Conservation (phyloP, 53 echinoderm and acorn worm species). For the Holothuria leucospilota region DNA sequence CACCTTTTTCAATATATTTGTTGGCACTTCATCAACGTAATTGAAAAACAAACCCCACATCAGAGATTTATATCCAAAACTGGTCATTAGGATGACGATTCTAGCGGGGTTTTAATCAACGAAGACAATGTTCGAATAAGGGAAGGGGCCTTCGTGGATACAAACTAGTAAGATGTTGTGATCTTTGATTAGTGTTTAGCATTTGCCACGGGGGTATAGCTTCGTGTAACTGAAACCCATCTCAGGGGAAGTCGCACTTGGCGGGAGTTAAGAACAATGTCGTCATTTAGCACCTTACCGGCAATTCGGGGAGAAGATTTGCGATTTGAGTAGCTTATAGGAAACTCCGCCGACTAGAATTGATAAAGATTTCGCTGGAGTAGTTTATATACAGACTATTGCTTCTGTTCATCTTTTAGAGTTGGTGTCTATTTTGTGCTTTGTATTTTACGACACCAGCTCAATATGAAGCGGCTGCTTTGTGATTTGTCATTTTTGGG, state of each 20-base stretch:
- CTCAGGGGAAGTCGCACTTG: constrained; percentile 21
- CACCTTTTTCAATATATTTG: constrained; percentile 51
- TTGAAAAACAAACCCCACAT: constrained; percentile 55
- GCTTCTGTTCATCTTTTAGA: no score
- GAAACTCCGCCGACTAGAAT: no score
- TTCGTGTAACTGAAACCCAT: constrained; percentile 32
- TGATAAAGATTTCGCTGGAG: no score
- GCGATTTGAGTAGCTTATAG: constrained; percentile 51
- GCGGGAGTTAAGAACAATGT: constrained; percentile 36
- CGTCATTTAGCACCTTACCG: constrained; percentile 31
- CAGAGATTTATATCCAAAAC: constrained; percentile 51
- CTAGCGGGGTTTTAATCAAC: constrained; percentile 46
- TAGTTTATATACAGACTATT: no score
- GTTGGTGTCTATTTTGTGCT: no score
- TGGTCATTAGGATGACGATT: constrained; percentile 46
- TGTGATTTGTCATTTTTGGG: no score
- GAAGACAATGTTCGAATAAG: constrained; percentile 15
- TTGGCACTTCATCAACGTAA: constrained; percentile 57
- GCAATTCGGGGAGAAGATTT: constrained; percentile 16
- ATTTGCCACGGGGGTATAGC: constrained; percentile 40
- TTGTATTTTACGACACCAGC: no score
- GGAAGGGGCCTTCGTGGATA: constrained; percentile 34
- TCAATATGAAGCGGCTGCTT: no score
- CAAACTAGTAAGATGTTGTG: constrained; percentile 6
- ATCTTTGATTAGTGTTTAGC: constrained; percentile 40